These are phyloP conservation scores for Scolopax mira DNA, from an alignment of 2,113 vertebrate species.

Conservation along the genomic window DNA sequence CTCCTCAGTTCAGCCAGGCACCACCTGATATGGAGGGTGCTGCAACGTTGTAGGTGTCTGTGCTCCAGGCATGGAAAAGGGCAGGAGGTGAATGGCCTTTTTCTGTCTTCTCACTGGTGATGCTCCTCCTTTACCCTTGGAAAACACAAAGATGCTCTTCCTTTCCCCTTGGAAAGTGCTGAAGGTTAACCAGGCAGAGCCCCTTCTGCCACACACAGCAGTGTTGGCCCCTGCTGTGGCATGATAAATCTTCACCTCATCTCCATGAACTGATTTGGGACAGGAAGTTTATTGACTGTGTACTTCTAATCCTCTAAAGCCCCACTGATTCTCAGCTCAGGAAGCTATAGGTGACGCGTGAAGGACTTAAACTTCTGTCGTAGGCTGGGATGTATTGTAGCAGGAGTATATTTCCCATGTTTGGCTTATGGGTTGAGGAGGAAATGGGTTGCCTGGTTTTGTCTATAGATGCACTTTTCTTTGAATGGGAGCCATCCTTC, in stretches of 20 bases:
- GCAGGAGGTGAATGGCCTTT: not conserved
- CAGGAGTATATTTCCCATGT: not conserved
- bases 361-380: not conserved
- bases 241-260: not conserved
- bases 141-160: not conserved
- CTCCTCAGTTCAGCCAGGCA: rapidly evolving
- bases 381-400: not conserved
- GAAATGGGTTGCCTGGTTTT: not conserved
- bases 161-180: not conserved
- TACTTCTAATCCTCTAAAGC: not conserved
- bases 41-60: rapidly evolving
- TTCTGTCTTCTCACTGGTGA: not conserved
- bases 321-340: not conserved
- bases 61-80: not conserved
- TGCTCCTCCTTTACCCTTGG: not conserved
- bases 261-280: not conserved
- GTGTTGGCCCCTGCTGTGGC: not conserved
- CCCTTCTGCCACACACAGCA: rapidly evolving
- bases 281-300: not conserved
- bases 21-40: not conserved
- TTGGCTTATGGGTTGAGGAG: not conserved
- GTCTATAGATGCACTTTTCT: not conserved
- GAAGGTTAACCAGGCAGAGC: not conserved
- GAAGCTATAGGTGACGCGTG: not conserved
- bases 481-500: not conserved